phyloP scores from a whole-genome alignment of 2,797 vertebrate genomes.

The Brachyrhaphis roseni region DNA sequence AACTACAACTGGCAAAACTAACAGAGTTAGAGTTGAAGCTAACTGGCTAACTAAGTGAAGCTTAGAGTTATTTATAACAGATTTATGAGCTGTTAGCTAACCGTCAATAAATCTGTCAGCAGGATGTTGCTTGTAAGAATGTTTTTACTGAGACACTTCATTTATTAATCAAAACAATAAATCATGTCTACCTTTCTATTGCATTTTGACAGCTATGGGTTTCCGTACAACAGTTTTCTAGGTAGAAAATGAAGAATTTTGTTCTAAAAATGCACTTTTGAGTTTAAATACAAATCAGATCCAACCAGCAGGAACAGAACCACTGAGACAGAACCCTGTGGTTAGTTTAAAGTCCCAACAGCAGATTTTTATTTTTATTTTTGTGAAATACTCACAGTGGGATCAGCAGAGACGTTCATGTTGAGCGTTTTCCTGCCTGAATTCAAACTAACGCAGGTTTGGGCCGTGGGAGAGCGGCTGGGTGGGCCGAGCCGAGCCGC shows the following conservation, averaged over 20 bases:
- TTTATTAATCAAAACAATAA: not conserved
- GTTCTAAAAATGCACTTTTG: not conserved
- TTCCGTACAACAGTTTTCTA: not conserved
- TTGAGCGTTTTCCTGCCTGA: constrained; percentile 40
- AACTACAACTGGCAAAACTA: not conserved
- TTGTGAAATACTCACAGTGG: constrained; percentile 60
- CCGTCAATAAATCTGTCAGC: not conserved
- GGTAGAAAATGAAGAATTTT: not conserved
- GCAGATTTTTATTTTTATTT: not conserved
- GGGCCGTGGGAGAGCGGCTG: constrained; percentile 36
- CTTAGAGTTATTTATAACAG: no score
- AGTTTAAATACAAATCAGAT: not conserved
- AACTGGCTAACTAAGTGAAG: no score
- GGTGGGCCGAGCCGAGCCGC: constrained; percentile 41
- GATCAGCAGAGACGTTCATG: constrained; percentile 48
- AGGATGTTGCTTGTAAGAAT: not conserved
- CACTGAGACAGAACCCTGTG: not conserved
- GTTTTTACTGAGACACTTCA: not conserved
- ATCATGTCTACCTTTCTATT: not conserved
- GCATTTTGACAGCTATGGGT: not conserved
- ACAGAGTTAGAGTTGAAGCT: not conserved
- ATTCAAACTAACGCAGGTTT: constrained; percentile 40
- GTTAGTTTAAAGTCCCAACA: not conserved
- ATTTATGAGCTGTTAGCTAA: no score
- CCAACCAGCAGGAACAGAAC: not conserved